Base-by-base conservation (phyloP, 2,113 vertebrate species). In the Camelus bactrianus region DNA sequence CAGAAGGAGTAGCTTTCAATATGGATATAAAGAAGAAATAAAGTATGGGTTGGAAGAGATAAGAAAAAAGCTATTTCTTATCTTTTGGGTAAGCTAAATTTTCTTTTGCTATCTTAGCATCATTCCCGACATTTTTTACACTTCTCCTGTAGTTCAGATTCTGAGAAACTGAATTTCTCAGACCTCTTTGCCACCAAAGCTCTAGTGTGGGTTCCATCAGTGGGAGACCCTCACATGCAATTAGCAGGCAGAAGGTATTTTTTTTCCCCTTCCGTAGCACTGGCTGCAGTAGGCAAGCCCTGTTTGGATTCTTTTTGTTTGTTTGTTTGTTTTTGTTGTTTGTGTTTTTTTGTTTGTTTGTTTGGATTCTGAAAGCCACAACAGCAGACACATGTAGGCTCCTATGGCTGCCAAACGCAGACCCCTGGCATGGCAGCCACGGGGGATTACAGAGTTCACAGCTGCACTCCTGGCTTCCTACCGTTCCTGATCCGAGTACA, bases 391-490 rank as follows among this genome's bases (percentile, higher is more conserved):
- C 62, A 52, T 8, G 5, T 9, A 19, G 22, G 5, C 6, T 70
- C 16, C 46, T 11, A 1, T 62, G 50, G 14, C 60, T 10, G 4
- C 30, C 35, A 48, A 77, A 19, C 15, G 14, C 35, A 32, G 17
- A 28, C 6, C 64, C 24, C 10, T 26, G 50, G 38, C 12, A 10
- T 11, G 32, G 9, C 3, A 64, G 42, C 14, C 42, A 26, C 42
- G 20, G 35, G 13, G 30, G 62, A 73, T n/a, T 5, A n/a, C 30
- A 7, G 8, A n/a, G 2, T 15, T 35, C 8, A 9, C 17, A 9
- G 28, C 0, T 14, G 1, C 11, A 3, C 17, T 20, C 8, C n/a
- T 1, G 54, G 14, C 4, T 75, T 65, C 32, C 22, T 52, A 3
- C 0, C 20, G 20, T 8, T 75, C 24, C 15, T 62, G 8, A 3